A percentile compares a stretch with the other conserved stretches of the same genome.
Evolutionary conservation across 2,888 invertebrate species (phyloP).

Genomic region (Epistrophe eligans): DNA sequence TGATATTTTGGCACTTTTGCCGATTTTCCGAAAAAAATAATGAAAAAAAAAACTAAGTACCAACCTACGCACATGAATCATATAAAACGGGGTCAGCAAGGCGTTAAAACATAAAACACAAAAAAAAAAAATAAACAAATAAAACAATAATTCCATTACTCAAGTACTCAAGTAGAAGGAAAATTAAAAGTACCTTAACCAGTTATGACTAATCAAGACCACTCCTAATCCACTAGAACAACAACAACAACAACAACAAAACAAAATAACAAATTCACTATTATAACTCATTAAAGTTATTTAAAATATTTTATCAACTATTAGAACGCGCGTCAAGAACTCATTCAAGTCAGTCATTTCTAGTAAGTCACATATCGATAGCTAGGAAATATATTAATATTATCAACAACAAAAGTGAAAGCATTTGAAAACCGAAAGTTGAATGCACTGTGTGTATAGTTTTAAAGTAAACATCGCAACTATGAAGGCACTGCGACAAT

Average conservation of each 20-base stretch:
- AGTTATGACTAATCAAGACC: slow-evolving; percentile 68
- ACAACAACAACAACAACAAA: neutral
- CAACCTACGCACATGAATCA: slow-evolving; percentile 50
- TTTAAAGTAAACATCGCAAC: slow-evolving; percentile 49
- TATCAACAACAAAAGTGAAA: slow-evolving; percentile 62
- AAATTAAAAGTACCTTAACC: slow-evolving; percentile 32
- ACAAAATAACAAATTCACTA: neutral
- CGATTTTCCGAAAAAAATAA: slow-evolving; percentile 6
- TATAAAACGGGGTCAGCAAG: slow-evolving; percentile 52
- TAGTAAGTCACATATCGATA: neutral
- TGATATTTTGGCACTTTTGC: slow-evolving; percentile 72
- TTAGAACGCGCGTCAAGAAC: slow-evolving; percentile 44
- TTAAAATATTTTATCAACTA: slow-evolving; percentile 57
- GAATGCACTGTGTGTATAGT: slow-evolving; percentile 68
- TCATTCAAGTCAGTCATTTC: slow-evolving; percentile 11
- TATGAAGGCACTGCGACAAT: slow-evolving; percentile 7
- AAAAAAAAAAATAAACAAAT: slow-evolving; percentile 45
- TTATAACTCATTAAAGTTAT: slow-evolving; percentile 51
- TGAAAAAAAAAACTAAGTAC: slow-evolving; percentile 17
- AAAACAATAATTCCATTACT: neutral
- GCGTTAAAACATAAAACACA: slow-evolving; percentile 19
- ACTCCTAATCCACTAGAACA: slow-evolving; percentile 61
- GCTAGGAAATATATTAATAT: neutral
- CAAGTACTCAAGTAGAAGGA: slow-evolving; percentile 29
- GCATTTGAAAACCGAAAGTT: slow-evolving; percentile 72